phyloP scores from a whole-genome alignment of 2,888 invertebrate genomes.

The Hemicrepidius hirtus region DNA sequence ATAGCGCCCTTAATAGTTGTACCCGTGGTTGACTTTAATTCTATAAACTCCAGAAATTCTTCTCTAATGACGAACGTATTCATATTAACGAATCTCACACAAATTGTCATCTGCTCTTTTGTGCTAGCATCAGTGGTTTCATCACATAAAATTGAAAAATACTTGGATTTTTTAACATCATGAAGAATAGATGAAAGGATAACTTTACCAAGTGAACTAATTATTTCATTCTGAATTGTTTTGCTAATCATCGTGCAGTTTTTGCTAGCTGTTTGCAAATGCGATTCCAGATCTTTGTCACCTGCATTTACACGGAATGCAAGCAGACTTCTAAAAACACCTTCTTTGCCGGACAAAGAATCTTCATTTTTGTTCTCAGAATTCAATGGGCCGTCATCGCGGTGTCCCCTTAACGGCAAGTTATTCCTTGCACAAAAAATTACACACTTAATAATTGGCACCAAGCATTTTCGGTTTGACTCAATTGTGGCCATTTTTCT shows the following conservation, averaged over 20 bases:
- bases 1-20: conserved; percentile 14
- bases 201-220: background rate
- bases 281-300: background rate
- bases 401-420: conserved; percentile 13
- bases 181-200: background rate
- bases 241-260: conserved; percentile 21
- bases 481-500: background rate
- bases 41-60: conserved; percentile 27
- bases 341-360: background rate
- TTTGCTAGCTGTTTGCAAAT: background rate
- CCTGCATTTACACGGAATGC: conserved; percentile 14
- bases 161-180: conserved; percentile 14
- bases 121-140: conserved; percentile 12
- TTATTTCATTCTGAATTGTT: conserved; percentile 23
- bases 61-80: background rate
- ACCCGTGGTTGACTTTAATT: conserved; percentile 20
- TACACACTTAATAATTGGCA: conserved; percentile 10
- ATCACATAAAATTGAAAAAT: conserved; percentile 20
- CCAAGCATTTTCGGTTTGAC: conserved; percentile 3
- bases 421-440: conserved; percentile 23
- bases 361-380: background rate
- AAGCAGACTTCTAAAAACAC: background rate
- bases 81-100: conserved; percentile 20
- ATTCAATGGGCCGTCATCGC: conserved; percentile 8
- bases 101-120: conserved; percentile 15